These are phyloP conservation scores for Labeo catla DNA, from an alignment of 2,113 vertebrate genomes.

Conservation along the genomic window DNA sequence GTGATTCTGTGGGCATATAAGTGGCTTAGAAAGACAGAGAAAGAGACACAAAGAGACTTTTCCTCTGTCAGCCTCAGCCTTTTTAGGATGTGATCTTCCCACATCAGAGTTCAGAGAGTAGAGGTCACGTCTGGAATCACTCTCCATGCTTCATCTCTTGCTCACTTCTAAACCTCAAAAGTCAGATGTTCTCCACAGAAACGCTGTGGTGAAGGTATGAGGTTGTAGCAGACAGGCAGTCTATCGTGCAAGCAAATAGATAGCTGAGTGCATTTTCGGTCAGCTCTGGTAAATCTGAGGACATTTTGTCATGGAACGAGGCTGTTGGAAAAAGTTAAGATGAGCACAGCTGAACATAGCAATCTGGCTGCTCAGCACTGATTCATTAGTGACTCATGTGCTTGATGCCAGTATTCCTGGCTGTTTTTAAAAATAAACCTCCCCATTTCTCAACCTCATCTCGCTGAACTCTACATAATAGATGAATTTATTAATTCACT, in stretches of 20 bases:
- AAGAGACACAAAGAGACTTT: slow-evolving; percentile 63
- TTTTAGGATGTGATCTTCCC: slow-evolving; percentile 64
- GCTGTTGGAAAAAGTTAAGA: slow-evolving; percentile 44
- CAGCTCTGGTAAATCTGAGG: slow-evolving; percentile 16
- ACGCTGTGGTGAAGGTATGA: slow-evolving; percentile 5
- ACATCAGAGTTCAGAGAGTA: slow-evolving; percentile 53
- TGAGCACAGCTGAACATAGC: slow-evolving; percentile 22
- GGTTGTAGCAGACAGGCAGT: slow-evolving; percentile 1
- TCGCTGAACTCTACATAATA: slow-evolving; percentile 60
- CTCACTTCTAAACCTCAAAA: background rate
- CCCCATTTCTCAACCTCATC: slow-evolving; percentile 65
- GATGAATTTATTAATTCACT: slow-evolving; percentile 61
- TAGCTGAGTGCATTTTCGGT: background rate
- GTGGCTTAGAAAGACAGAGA: slow-evolving; percentile 52
- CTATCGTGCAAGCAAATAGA: slow-evolving; percentile 5
- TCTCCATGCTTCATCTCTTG: background rate
- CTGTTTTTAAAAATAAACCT: slow-evolving; percentile 72
- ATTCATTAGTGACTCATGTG: slow-evolving; percentile 73
- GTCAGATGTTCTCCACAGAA: background rate
- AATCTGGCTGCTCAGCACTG: slow-evolving; percentile 67
- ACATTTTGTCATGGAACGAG: slow-evolving; percentile 19
- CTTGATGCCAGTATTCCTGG: slow-evolving; percentile 67
- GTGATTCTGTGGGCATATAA: slow-evolving; percentile 67
- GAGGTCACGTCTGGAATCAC: slow-evolving; percentile 56
- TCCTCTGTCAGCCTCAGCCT: slow-evolving; percentile 49